Conservation (phyloP, 2,797 vertebrate species). For the Oreochromis grahami region DNA sequence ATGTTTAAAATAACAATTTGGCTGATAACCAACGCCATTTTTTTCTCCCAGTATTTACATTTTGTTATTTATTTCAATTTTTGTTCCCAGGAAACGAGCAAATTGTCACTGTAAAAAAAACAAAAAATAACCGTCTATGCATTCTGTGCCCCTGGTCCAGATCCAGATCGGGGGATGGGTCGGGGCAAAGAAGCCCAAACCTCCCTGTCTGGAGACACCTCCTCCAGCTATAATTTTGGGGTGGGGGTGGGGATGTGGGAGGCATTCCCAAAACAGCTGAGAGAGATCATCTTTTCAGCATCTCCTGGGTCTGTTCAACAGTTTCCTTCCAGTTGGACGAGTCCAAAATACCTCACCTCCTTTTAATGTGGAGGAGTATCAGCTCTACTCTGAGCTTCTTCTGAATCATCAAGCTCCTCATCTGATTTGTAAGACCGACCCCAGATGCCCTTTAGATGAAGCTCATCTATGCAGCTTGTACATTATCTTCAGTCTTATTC, state of each 20-base stretch:
- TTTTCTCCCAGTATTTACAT: background rate
- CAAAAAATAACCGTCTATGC: background rate
- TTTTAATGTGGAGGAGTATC: background rate
- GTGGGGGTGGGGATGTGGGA: background rate
- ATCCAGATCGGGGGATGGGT: background rate
- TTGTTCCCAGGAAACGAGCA: background rate
- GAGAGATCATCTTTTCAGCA: background rate
- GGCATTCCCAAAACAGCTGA: background rate
- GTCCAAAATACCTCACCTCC: background rate
- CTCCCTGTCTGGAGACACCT: background rate
- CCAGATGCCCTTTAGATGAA: background rate
- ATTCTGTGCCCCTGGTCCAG: background rate
- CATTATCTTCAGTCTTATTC: background rate
- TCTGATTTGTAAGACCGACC: background rate
- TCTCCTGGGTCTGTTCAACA: background rate
- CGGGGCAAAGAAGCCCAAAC: background rate
- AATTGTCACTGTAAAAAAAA: background rate
- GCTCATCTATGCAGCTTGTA: background rate
- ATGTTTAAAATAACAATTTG: background rate
- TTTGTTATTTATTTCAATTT: background rate
- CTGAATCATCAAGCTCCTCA: background rate
- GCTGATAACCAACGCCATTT: background rate
- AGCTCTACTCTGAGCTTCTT: background rate
- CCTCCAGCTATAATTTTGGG: background rate
- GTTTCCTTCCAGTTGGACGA: background rate